phyloP scores from a whole-genome alignment of 2,797 vertebrate species.

The Halcyon badia region DNA sequence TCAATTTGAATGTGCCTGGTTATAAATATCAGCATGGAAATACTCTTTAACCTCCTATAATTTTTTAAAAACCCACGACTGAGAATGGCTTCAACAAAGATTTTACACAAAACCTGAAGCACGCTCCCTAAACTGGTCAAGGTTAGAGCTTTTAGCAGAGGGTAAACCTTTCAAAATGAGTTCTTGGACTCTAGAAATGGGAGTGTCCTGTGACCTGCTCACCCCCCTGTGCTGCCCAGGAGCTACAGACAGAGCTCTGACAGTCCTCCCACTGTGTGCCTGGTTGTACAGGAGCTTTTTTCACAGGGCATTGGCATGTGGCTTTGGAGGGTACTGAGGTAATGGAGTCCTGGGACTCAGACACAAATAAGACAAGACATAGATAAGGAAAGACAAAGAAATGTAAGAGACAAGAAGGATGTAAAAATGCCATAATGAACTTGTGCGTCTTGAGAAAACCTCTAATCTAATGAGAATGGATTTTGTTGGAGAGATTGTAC shows the following conservation, averaged over 20 bases:
- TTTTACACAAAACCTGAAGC: neutral
- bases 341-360: conserved; percentile 33
- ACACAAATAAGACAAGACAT: conserved; percentile 58
- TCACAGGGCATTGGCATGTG: neutral
- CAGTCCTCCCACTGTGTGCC: neutral
- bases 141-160: neutral
- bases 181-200: neutral
- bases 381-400: conserved; percentile 71
- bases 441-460: conserved; percentile 87
- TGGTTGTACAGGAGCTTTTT: neutral
- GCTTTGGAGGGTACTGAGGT: neutral
- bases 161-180: neutral
- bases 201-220: neutral
- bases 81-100: neutral
- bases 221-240: neutral
- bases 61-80: neutral
- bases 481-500: conserved; percentile 92
- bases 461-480: conserved; percentile 98
- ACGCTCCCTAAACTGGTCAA: neutral
- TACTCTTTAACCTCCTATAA: neutral
- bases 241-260: neutral
- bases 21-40: neutral
- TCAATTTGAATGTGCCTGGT: neutral
- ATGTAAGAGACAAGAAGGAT: conserved; percentile 66
- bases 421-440: conserved; percentile 84